Conservation (phyloP, 2,888 invertebrate genomes). For the Ceratothoa steindachneri region DNA sequence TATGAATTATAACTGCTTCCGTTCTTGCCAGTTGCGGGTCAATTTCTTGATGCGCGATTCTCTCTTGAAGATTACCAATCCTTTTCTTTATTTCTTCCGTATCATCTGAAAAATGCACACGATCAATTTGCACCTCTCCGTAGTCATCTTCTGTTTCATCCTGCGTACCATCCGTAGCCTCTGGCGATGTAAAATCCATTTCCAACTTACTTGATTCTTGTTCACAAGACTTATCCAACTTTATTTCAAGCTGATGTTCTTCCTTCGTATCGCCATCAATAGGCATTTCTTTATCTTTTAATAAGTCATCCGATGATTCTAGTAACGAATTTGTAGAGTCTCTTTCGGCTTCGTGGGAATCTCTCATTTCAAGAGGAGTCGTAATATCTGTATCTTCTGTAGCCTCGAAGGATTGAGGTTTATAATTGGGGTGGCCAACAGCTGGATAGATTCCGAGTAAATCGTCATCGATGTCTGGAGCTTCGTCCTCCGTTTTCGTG, state of each 20-base stretch:
- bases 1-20: conserved; percentile 29
- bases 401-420: conserved; percentile 38
- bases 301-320: conserved; percentile 35
- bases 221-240: no score
- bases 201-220: no score
- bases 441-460: conserved; percentile 49
- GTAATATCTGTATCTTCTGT: conserved; percentile 48
- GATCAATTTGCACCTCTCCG: neutral
- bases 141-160: neutral
- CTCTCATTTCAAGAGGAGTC: conserved; percentile 47
- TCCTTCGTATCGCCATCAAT: neutral
- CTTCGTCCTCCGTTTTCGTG: conserved; percentile 53
- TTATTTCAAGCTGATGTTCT: no score
- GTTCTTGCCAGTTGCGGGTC: conserved; percentile 26
- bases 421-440: conserved; percentile 19
- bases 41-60: conserved; percentile 19
- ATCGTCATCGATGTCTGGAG: conserved; percentile 53
- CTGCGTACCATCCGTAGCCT: no score
- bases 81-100: conserved; percentile 26
- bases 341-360: conserved; percentile 38
- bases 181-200: no score
- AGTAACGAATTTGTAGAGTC: conserved; percentile 38
- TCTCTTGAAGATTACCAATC: conserved; percentile 26
- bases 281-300: conserved; percentile 20
- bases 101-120: conserved; percentile 22